Evolutionary conservation across 2,888 invertebrate genomes (phyloP).

Genomic region (Noctua comes): DNA sequence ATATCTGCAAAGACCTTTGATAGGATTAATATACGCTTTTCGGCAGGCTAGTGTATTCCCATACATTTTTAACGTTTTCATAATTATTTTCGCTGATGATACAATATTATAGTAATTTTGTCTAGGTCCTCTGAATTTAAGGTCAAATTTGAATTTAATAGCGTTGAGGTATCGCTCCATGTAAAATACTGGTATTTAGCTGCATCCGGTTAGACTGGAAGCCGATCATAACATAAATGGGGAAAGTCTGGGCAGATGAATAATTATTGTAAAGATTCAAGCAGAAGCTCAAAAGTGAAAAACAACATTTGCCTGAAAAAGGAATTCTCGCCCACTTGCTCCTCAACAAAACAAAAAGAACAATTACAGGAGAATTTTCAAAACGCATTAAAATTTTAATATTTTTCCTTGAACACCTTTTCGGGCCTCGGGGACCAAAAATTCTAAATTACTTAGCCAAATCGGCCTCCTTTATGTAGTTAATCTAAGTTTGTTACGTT

Average conservation of each 20-base stretch:
- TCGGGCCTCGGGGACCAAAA: conserved; percentile 34
- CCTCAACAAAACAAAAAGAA: conserved; percentile 50
- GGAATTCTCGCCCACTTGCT: background rate
- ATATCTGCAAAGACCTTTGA: too few relatives aligned
- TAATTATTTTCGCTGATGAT: too few relatives aligned
- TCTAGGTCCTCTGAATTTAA: too few relatives aligned
- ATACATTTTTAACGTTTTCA: too few relatives aligned
- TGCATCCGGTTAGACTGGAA: background rate
- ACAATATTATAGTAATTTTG: too few relatives aligned
- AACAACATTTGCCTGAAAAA: rapidly evolving
- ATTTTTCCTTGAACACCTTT: conserved; percentile 38
- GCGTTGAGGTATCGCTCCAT: background rate
- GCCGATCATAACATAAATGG: background rate
- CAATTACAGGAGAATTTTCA: conserved; percentile 50
- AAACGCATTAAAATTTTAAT: conserved; percentile 52
- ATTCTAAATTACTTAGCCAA: conserved; percentile 53
- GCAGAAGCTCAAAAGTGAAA: background rate
- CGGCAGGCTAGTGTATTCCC: too few relatives aligned
- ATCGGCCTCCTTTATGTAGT: conserved; percentile 60
- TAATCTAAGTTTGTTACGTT: conserved; percentile 75
- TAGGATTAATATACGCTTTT: too few relatives aligned
- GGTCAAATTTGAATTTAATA: too few relatives aligned
- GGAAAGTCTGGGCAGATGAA: background rate
- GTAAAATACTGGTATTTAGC: background rate
- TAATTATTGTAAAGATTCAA: background rate